A percentile compares a stretch with the other conserved stretches of the same genome.
Evolutionary conservation across 2,113 vertebrate species (phyloP).

Genomic region (Pterocles burchelli): DNA sequence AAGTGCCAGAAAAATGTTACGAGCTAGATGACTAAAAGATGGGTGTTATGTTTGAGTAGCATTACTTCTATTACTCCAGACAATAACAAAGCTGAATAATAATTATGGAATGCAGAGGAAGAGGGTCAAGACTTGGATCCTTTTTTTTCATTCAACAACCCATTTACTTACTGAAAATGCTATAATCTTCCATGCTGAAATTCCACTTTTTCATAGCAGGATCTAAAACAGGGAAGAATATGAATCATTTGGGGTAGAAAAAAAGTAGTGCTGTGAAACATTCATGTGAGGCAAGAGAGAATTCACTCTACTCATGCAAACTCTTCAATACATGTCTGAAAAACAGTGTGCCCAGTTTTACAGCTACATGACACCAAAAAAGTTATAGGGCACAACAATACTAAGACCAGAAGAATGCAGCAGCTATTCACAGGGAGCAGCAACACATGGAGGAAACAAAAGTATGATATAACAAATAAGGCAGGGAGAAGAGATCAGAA

Average conservation of each 20-base stretch:
- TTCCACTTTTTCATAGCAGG: conserved; percentile 88
- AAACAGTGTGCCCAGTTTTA: neutral
- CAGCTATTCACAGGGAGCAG: neutral
- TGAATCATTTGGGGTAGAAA: conserved; percentile 5
- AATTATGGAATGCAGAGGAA: neutral
- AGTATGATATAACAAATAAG: neutral
- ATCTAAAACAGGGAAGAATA: conserved; percentile 79
- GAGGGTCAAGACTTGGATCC: neutral
- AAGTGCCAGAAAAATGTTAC: neutral
- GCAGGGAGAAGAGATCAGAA: neutral
- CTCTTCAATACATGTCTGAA: neutral
- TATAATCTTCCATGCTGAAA: conserved; percentile 88
- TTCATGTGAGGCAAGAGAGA: rapidly evolving
- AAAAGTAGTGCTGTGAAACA: neutral
- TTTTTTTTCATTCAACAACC: neutral
- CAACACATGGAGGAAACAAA: neutral
- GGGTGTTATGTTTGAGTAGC: neutral
- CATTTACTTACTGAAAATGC: conserved; percentile 82
- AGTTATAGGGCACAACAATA: neutral
- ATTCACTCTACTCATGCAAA: neutral
- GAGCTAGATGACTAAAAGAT: neutral
- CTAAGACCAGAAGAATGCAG: neutral
- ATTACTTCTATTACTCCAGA: neutral
- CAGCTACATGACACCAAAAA: neutral
- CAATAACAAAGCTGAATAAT: neutral